Conservation (phyloP, 2,888 invertebrate species). For the Torymus auratus region DNA sequence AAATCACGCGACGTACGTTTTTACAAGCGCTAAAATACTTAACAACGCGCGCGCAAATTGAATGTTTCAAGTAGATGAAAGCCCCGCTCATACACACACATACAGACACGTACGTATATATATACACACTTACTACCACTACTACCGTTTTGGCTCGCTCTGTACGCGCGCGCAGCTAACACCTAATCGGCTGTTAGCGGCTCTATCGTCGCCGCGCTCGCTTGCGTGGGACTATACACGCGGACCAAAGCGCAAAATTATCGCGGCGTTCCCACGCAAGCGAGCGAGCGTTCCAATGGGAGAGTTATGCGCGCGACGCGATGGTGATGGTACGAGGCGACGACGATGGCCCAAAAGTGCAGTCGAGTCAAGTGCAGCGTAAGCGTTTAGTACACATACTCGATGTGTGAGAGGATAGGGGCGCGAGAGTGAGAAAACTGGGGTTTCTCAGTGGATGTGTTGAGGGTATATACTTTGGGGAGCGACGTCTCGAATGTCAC, state of each 20-base stretch:
- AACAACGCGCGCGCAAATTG: conserved; percentile 36
- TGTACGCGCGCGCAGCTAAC: background rate
- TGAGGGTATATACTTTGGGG: no score
- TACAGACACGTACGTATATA: no score
- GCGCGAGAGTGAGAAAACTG: no score
- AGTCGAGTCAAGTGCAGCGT: conserved; percentile 11
- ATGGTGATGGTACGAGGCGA: background rate
- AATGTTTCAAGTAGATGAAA: conserved; percentile 39
- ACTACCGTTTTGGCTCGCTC: background rate
- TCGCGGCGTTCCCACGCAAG: conserved; percentile 45
- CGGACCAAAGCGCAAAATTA: conserved; percentile 43
- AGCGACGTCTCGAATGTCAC: no score
- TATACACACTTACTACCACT: no score
- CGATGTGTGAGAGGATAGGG: no score
- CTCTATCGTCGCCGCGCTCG: conserved; percentile 3
- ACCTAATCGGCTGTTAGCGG: conserved; percentile 34
- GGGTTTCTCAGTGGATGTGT: no score
- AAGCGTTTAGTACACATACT: no score
- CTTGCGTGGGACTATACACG: conserved; percentile 10
- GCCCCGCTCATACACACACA: background rate
- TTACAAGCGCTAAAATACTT: conserved; percentile 37
- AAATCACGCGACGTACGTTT: conserved; percentile 33
- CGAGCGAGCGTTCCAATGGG: conserved; percentile 1
- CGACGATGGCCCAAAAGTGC: conserved; percentile 10
- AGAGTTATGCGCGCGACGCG: conserved; percentile 25